Evolutionary conservation across 2,888 invertebrate species (phyloP).

Genomic region (Cheiracanthium punctorium): DNA sequence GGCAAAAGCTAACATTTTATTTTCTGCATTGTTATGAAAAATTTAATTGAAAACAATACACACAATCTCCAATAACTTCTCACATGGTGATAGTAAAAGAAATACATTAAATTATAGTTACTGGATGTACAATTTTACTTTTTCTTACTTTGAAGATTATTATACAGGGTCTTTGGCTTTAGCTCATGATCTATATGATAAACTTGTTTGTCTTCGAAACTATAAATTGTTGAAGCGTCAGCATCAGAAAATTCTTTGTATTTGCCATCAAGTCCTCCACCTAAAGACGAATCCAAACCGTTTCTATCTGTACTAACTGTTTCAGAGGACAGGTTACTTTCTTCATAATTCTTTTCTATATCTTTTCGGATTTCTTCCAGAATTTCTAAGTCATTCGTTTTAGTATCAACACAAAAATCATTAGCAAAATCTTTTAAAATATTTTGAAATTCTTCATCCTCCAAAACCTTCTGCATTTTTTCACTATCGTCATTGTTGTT

Average conservation of each 20-base stretch:
- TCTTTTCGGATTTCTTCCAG: slow-evolving; percentile 50
- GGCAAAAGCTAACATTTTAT: too few relatives aligned
- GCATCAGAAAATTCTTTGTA: slow-evolving; percentile 46
- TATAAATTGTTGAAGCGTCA: slow-evolving; percentile 40
- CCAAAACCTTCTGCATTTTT: slow-evolving; percentile 18
- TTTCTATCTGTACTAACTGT: background rate
- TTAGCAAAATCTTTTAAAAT: slow-evolving; percentile 50
- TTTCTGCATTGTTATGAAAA: too few relatives aligned
- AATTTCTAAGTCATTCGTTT: slow-evolving; percentile 16
- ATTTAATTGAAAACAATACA: too few relatives aligned
- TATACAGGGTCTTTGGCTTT: background rate
- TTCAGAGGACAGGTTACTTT: background rate
- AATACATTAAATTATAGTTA: too few relatives aligned
- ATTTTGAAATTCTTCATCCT: slow-evolving; percentile 57
- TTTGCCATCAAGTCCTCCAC: background rate
- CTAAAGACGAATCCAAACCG: background rate
- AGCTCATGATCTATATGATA: slow-evolving; percentile 40
- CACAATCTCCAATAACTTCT: too few relatives aligned
- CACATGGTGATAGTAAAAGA: too few relatives aligned
- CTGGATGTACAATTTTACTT: too few relatives aligned
- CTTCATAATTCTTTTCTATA: slow-evolving; percentile 18
- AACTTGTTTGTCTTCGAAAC: slow-evolving; percentile 38
- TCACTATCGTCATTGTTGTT: background rate
- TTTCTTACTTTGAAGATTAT: slow-evolving; percentile 36
- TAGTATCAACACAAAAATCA: slow-evolving; percentile 49